phyloP scores from a whole-genome alignment of 2,113 vertebrate genomes.

The Panthera leo region DNA sequence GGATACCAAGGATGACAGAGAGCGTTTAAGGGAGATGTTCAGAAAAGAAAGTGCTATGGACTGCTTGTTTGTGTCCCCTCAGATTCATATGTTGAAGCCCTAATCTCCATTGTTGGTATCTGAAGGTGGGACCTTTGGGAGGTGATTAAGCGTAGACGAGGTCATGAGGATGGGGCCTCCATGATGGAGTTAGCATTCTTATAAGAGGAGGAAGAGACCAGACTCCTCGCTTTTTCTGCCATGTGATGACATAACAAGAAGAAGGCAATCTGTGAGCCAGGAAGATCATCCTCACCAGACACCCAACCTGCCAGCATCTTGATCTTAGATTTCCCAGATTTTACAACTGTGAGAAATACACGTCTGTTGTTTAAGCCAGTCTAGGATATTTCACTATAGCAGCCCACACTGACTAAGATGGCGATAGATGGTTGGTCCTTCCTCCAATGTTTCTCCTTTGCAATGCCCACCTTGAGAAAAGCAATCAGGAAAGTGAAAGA shows the following conservation, averaged over 20 bases:
- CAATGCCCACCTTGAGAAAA: neutral
- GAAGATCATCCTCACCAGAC: neutral
- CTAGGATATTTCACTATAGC: rapidly evolving
- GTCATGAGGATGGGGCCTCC: neutral
- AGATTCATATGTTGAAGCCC: neutral
- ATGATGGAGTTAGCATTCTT: neutral
- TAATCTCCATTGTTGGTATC: neutral
- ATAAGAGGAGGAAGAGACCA: neutral
- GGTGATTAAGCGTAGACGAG: neutral
- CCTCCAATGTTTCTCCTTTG: neutral
- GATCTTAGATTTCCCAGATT: neutral
- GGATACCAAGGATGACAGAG: neutral
- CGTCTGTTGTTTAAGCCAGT: neutral
- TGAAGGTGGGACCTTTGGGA: neutral
- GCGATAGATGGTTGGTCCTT: neutral
- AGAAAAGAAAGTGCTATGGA: neutral
- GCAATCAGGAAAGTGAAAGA: neutral
- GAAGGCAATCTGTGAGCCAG: neutral
- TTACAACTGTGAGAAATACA: neutral
- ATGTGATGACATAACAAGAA: neutral
- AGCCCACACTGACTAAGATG: neutral
- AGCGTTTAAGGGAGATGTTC: neutral
- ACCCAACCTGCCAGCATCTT: neutral
- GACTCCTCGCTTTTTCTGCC: neutral
- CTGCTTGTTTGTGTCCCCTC: neutral